Conservation (phyloP, 2,888 invertebrate species). For the Drosophila nr. perissopoda region DNA sequence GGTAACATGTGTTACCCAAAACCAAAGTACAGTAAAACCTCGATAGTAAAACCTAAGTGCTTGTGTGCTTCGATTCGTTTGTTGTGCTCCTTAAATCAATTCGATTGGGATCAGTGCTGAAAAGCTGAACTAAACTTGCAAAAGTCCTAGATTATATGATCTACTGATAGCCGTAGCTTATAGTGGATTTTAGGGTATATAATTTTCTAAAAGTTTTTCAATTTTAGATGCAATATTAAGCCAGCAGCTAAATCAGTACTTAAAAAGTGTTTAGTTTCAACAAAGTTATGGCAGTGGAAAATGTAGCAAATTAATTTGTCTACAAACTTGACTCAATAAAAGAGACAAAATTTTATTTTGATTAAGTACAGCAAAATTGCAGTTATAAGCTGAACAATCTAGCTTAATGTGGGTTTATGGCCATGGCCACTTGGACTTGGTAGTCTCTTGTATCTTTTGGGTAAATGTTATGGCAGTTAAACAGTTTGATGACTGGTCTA, state of each 20-base stretch:
- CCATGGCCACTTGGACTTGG: neutral
- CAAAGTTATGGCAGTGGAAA: neutral
- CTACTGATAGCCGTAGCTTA: neutral
- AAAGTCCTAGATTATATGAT: neutral
- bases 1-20: conserved; percentile 26
- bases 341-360: neutral
- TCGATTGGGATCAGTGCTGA: neutral
- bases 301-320: neutral
- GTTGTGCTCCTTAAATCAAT: neutral
- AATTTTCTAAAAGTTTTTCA: too few species aligned
- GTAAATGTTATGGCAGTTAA: conserved; percentile 17
- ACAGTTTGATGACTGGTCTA: conserved; percentile 14
- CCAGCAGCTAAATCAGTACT: too few species aligned
- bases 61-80: neutral
- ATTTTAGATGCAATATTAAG: too few species aligned
- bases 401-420: neutral
- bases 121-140: neutral
- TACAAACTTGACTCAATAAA: neutral
- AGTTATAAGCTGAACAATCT: neutral
- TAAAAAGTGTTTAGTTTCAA: too few species aligned
- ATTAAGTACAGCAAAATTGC: neutral
- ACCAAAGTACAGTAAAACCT: neutral
- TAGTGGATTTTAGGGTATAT: neutral
- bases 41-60: neutral
- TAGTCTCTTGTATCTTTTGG: neutral